Percentiles rank a stretch among this genome's conserved stretches.
Conservation (phyloP, 2,113 vertebrate genomes). For the Beaufortia kweichowensis region DNA sequence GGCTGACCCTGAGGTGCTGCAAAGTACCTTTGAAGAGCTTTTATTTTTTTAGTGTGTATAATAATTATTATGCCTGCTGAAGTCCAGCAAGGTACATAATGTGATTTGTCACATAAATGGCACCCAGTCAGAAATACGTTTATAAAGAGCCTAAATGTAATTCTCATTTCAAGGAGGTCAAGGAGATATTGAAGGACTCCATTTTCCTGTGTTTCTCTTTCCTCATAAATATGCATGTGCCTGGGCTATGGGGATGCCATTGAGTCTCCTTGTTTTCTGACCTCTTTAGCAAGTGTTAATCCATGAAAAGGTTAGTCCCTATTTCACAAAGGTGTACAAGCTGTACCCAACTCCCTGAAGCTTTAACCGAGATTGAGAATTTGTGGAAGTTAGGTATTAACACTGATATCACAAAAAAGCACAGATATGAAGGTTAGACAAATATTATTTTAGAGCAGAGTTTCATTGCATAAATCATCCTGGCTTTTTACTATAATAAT, state of each 20-base stretch:
- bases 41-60: neutral
- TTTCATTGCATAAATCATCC: neutral
- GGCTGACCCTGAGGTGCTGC: neutral
- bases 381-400: slow-evolving; percentile 1
- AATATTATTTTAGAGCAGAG: neutral
- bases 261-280: slow-evolving; percentile 47
- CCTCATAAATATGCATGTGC: slow-evolving; percentile 47
- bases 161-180: slow-evolving; percentile 16
- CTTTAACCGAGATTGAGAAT: slow-evolving; percentile 24
- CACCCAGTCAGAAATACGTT: neutral
- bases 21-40: neutral
- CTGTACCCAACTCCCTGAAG: slow-evolving; percentile 25
- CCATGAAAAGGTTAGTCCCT: slow-evolving; percentile 32
- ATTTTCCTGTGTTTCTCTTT: slow-evolving; percentile 28
- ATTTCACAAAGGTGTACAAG: slow-evolving; percentile 37
- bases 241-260: slow-evolving; percentile 38
- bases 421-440: slow-evolving; percentile 11
- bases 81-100: neutral
- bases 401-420: slow-evolving; percentile 18
- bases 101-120: neutral
- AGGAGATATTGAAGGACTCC: slow-evolving; percentile 34
- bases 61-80: neutral
- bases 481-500: neutral
- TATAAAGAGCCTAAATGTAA: neutral
- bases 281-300: slow-evolving; percentile 48